Conservation (phyloP, 2,888 invertebrate genomes). For the Hypolimnas misippus region DNA sequence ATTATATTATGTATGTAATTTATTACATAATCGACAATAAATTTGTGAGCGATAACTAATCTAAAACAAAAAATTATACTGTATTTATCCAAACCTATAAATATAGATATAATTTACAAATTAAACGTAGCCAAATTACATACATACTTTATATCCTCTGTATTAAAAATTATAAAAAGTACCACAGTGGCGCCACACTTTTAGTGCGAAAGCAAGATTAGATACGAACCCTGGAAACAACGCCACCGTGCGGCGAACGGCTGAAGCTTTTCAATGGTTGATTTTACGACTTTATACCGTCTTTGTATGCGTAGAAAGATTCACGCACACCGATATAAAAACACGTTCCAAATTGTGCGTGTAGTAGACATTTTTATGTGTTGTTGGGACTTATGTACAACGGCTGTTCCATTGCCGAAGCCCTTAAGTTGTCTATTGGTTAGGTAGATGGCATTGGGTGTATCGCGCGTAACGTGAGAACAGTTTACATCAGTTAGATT, state of each 20-base stretch:
- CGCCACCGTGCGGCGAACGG: constrained; percentile 81
- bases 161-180: background rate
- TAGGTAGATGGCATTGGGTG: constrained; percentile 77
- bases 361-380: constrained; percentile 67
- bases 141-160: too few relatives aligned
- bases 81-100: too few relatives aligned
- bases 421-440: constrained; percentile 65
- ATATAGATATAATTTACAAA: too few relatives aligned
- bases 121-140: too few relatives aligned
- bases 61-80: too few relatives aligned
- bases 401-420: constrained; percentile 52
- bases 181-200: constrained; percentile 67
- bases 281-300: constrained; percentile 62
- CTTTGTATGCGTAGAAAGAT: constrained; percentile 66
- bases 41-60: too few relatives aligned
- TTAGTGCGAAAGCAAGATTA: constrained; percentile 49
- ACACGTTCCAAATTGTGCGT: constrained; percentile 67
- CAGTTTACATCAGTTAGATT: constrained; percentile 24
- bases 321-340: constrained; percentile 68
- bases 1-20: too few relatives aligned
- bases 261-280: constrained; percentile 78
- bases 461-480: constrained; percentile 48
- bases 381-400: constrained; percentile 69
- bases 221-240: constrained; percentile 66
- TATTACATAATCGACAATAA: too few relatives aligned